Conservation (phyloP, 2,113 vertebrate genomes). For the Xerus inauris region DNA sequence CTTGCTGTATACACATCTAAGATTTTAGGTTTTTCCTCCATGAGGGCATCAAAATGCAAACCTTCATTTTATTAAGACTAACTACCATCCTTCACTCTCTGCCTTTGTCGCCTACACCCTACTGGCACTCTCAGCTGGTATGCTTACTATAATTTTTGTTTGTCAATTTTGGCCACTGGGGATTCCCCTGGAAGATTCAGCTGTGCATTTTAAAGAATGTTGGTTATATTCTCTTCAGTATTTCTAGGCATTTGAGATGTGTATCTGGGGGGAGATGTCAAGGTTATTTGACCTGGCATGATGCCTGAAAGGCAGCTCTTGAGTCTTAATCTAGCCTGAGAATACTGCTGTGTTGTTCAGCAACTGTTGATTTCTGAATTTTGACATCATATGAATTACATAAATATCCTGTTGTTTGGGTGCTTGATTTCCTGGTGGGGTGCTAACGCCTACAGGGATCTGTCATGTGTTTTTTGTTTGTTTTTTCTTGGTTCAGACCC, state of each 20-base stretch:
- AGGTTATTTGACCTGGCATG: neutral
- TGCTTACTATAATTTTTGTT: neutral
- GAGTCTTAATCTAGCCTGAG: neutral
- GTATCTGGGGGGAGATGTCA: neutral
- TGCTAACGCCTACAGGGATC: neutral
- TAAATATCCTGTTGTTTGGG: neutral
- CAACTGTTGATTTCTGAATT: slow-evolving; percentile 4
- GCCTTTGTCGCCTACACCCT: neutral
- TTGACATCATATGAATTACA: neutral
- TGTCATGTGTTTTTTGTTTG: neutral
- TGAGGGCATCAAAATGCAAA: neutral
- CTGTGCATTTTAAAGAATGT: neutral
- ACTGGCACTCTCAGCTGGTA: rapidly evolving
- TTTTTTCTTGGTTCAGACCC: neutral
- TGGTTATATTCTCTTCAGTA: neutral
- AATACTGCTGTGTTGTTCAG: neutral
- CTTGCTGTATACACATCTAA: neutral
- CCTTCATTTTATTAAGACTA: neutral
- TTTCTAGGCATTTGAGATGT: neutral
- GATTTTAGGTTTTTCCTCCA: neutral
- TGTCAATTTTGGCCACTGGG: neutral
- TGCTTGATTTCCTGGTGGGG: neutral
- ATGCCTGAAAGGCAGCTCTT: neutral
- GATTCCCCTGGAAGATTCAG: neutral
- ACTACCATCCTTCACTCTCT: neutral